These are phyloP conservation scores for Puntigrus tetrazona DNA, from an alignment of 2,113 vertebrate species.

Conservation along the genomic window DNA sequence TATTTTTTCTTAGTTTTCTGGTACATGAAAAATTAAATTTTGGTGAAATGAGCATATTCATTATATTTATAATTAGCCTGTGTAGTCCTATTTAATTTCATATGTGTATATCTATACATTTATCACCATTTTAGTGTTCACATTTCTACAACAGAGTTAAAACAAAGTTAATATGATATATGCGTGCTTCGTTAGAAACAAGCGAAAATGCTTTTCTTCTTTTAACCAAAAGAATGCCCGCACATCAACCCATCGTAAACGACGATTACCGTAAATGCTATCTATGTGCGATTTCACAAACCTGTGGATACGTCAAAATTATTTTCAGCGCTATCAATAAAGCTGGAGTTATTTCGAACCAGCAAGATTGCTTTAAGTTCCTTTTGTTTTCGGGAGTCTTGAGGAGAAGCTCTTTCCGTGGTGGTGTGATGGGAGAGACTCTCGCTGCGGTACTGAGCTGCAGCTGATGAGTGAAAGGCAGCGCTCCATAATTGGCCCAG, in stretches of 20 bases:
- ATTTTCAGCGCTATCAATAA: not conserved
- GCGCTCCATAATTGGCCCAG: constrained; percentile 42
- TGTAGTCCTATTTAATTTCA: not conserved
- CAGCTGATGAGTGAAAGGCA: constrained; percentile 53
- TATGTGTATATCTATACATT: too few relatives aligned
- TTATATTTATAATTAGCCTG: not conserved
- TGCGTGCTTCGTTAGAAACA: not conserved
- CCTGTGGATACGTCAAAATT: not conserved
- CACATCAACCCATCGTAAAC: not conserved
- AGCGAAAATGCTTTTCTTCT: not conserved
- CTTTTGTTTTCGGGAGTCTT: not conserved
- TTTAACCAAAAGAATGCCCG: not conserved
- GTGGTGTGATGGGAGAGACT: not conserved
- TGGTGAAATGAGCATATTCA: too few relatives aligned
- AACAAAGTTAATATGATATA: not conserved
- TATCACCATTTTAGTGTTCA: too few relatives aligned
- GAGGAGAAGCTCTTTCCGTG: not conserved
- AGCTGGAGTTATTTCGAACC: not conserved
- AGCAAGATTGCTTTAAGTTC: not conserved
- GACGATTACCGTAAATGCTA: not conserved
- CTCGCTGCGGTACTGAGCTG: not conserved
- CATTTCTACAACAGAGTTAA: too few relatives aligned
- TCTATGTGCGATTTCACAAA: not conserved
- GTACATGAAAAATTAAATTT: too few relatives aligned
- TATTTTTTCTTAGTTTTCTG: too few relatives aligned